These are phyloP conservation scores for Octodonta nipae DNA, from an alignment of 2,888 invertebrate genomes.

Conservation along the genomic window DNA sequence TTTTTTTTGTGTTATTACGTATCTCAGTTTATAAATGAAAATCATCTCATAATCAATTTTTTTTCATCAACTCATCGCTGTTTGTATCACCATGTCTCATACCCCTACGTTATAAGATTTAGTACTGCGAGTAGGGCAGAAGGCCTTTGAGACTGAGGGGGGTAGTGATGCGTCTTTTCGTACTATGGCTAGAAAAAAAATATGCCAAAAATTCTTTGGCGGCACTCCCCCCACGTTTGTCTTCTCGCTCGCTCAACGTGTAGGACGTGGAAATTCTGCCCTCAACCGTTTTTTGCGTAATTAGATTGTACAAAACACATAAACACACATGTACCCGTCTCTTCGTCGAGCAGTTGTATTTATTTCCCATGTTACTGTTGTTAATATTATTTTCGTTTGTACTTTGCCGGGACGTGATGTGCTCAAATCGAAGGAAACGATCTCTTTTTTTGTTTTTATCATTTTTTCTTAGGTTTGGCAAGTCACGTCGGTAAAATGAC, in stretches of 20 bases:
- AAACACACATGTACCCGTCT: too few species aligned
- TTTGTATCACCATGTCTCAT: slow-evolving; percentile 14
- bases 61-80: slow-evolving; percentile 9
- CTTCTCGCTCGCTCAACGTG: slow-evolving; percentile 25
- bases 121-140: slow-evolving; percentile 20
- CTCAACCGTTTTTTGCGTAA: slow-evolving; percentile 25
- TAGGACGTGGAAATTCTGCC: slow-evolving; percentile 32
- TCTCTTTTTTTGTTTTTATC: background rate
- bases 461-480: too few species aligned
- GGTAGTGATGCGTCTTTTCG: slow-evolving; percentile 25
- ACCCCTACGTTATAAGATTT: slow-evolving; percentile 9
- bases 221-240: slow-evolving; percentile 28
- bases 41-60: slow-evolving; percentile 22
- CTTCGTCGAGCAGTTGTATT: slow-evolving; percentile 10
- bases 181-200: slow-evolving; percentile 22
- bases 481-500: too few species aligned
- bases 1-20: slow-evolving; percentile 35
- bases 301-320: too few species aligned
- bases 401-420: too few species aligned
- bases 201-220: slow-evolving; percentile 22
- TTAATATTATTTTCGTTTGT: slow-evolving; percentile 15
- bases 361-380: slow-evolving; percentile 12
- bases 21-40: slow-evolving; percentile 37
- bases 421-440: background rate
- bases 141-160: slow-evolving; percentile 36